A percentile compares a stretch with the other conserved stretches of the same genome.
phyloP scores from a whole-genome alignment of 2,113 vertebrate genomes.

The Dolichotis patagonum region DNA sequence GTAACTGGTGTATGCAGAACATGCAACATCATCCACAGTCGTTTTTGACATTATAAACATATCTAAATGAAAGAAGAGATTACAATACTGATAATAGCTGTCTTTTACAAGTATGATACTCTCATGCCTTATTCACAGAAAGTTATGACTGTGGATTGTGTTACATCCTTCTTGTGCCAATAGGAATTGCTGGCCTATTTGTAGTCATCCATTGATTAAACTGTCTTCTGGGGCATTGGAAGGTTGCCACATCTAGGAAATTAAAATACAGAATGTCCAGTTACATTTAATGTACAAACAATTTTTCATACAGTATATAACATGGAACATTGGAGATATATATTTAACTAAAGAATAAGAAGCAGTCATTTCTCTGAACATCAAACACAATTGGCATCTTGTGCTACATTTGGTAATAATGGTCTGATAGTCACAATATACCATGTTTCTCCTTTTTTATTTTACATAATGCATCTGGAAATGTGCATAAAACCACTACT shows the following conservation, averaged over 20 bases:
- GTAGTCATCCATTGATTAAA: neutral
- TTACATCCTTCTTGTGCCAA: neutral
- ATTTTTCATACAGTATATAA: neutral
- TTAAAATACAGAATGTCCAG: neutral
- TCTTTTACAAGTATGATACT: neutral
- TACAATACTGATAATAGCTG: neutral
- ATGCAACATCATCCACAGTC: neutral
- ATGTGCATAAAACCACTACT: neutral
- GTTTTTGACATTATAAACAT: neutral
- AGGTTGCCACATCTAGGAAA: neutral
- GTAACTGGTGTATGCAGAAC: neutral
- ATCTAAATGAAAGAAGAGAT: constrained; percentile 6
- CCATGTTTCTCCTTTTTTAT: neutral
- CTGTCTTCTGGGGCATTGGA: fast-evolving
- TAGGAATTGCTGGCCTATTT: neutral
- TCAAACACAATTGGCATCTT: neutral
- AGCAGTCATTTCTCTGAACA: neutral
- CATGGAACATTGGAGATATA: neutral
- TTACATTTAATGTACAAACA: neutral
- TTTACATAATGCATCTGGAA: neutral
- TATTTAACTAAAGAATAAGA: neutral
- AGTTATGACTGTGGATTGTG: neutral
- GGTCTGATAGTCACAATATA: neutral
- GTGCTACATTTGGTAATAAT: neutral
- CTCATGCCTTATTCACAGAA: neutral